Conservation (phyloP, 2,113 vertebrate species). For the Cottus gobio region DNA sequence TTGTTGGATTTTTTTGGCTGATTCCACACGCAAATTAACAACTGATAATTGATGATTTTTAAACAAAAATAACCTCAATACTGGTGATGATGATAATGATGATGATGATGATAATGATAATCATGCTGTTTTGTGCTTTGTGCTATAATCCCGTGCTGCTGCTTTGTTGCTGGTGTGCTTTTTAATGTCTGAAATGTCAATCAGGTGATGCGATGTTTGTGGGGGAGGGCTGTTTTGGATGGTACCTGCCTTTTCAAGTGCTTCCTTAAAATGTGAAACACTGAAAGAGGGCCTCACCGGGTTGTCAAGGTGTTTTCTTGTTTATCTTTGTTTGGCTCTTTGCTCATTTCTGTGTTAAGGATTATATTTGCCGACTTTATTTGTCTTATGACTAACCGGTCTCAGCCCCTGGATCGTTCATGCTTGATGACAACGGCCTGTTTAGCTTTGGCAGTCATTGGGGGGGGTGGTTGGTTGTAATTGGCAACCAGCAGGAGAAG, state of each 20-base stretch:
- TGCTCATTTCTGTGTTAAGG: slow-evolving; percentile 1
- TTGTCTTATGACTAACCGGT: slow-evolving; percentile 2
- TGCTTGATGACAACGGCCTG: slow-evolving; percentile 1
- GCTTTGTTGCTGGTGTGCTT: slow-evolving; percentile 66
- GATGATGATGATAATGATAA: slow-evolving; percentile 57
- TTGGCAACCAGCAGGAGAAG: slow-evolving; percentile 15
- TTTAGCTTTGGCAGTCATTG: slow-evolving; percentile 9
- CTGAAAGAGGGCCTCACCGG: background rate
- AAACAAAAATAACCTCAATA: slow-evolving; percentile 48
- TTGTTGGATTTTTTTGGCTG: slow-evolving; percentile 76
- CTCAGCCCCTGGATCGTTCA: slow-evolving; percentile 16
- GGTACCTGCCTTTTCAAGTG: slow-evolving; percentile 8
- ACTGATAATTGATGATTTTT: slow-evolving; percentile 66
- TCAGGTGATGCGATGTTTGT: slow-evolving; percentile 34
- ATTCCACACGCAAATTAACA: slow-evolving; percentile 74
- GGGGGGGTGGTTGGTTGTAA: slow-evolving; percentile 34
- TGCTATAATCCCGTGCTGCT: slow-evolving; percentile 68
- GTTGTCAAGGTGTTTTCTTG: background rate
- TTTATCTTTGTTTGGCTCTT: slow-evolving; percentile 27
- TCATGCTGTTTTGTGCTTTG: slow-evolving; percentile 67
- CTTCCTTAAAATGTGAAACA: slow-evolving; percentile 8
- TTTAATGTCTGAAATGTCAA: slow-evolving; percentile 49
- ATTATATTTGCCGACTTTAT: slow-evolving; percentile 17
- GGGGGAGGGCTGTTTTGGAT: background rate
- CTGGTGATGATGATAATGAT: slow-evolving; percentile 43